phyloP scores from a whole-genome alignment of 2,888 invertebrate species.

The Drosophila melanocephala region DNA sequence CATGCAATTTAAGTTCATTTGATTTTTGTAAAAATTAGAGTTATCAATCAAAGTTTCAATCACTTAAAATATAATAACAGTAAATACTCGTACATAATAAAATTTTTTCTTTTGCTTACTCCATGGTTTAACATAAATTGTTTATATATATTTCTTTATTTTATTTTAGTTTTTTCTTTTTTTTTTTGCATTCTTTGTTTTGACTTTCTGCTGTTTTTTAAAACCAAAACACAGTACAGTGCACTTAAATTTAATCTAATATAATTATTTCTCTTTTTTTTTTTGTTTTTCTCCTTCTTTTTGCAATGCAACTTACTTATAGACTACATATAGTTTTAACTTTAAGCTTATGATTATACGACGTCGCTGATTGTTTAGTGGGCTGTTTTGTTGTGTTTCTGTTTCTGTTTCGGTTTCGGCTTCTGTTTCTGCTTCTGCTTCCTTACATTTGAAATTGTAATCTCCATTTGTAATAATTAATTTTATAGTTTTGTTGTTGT shows the following conservation, averaged over 20 bases:
- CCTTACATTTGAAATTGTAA: constrained; percentile 32
- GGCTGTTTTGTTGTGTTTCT: constrained; percentile 54
- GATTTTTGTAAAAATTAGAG: constrained; percentile 55
- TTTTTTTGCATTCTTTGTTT: constrained; percentile 35
- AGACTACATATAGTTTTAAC: constrained; percentile 68
- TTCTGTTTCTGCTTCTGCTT: constrained; percentile 24
- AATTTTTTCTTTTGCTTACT: constrained; percentile 57
- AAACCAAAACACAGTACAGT: constrained; percentile 80
- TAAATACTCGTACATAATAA: constrained; percentile 74
- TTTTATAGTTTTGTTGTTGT: constrained; percentile 27
- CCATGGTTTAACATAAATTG: constrained; percentile 52
- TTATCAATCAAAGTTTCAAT: constrained; percentile 58
- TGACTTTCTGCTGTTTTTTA: constrained; percentile 58
- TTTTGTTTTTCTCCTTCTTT: constrained; percentile 26
- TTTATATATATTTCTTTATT: constrained; percentile 27
- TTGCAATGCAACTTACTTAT: constrained; percentile 73
- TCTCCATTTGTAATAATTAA: constrained; percentile 29
- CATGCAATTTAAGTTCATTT: constrained; percentile 47
- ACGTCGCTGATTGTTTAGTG: constrained; percentile 80
- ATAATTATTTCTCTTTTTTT: constrained; percentile 22
- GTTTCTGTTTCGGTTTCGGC: constrained; percentile 39
- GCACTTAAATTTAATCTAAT: constrained; percentile 64
- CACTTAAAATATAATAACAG: constrained; percentile 79
- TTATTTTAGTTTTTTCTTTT: constrained; percentile 7
- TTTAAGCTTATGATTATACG: constrained; percentile 79